Base-by-base conservation (phyloP, 2,797 vertebrate species). In the Spheniscus humboldti region DNA sequence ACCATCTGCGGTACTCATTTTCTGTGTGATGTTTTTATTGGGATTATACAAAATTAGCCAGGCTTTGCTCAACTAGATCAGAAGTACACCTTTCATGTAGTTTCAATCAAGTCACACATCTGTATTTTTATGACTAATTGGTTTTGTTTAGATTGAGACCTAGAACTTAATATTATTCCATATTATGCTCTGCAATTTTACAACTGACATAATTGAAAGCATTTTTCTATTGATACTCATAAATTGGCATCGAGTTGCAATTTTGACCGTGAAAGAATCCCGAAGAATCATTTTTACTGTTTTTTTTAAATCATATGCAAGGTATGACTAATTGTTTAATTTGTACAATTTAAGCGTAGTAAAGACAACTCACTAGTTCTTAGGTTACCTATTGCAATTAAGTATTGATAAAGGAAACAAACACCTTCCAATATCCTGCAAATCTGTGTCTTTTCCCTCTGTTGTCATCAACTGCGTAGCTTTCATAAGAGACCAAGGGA, bases 331-430 rank as follows among this genome's bases (percentile, higher is more conserved):
- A 69, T 73, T 27, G 24, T 31, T 84, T 85, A 18, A 24, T 90
- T 74, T 69, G 56, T 92, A 95, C 35, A 87, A 81, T 97, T 93
- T 95, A 95, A 93, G 18, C 35, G 6, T 87, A 72, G 47, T 83
- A 76, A 91, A 95, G 87, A 86, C 76, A 94, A 95, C 47, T 94
- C 66, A 52, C 52, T 52, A 41, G 92, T 97, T 98, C 97, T 99
- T 98, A 73, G 94, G 97, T 99, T 99, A 98, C 98, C 97, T 78
- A 97, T 93, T 97, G 96, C 96, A 96, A 98, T 99, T 97, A 99
- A 99, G 98, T 98, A 99, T 99, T 98, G 96, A 99, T 98, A 97
- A 96, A 95, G 96, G 97, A 98, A 99, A 98, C 98, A 97, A 98
- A 91, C 97, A 98, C 97, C 95, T 90, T 97, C 76, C 75, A 92